These are phyloP conservation scores for Ophion obscuratus DNA, from an alignment of 2,888 invertebrate genomes.

Conservation along the genomic window DNA sequence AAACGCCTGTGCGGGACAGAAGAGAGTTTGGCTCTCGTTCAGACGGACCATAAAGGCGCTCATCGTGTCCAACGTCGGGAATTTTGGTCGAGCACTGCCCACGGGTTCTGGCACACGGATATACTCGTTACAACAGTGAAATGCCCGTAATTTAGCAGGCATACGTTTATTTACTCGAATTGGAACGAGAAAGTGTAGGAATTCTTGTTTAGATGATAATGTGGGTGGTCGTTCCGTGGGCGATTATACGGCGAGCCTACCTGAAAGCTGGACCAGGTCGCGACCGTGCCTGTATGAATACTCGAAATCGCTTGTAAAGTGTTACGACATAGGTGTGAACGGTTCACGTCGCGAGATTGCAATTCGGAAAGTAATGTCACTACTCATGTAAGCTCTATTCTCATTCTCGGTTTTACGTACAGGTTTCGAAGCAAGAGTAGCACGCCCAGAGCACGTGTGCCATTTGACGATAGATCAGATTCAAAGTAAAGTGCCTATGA, in stretches of 20 bases:
- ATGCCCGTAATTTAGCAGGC: neutral
- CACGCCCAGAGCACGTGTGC: neutral
- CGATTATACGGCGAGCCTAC: slow-evolving; percentile 79
- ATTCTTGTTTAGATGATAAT: neutral
- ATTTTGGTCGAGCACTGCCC: slow-evolving; percentile 87
- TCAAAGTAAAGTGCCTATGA: neutral
- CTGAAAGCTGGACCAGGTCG: slow-evolving; percentile 89
- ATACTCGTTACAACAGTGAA: slow-evolving; percentile 24
- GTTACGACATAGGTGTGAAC: slow-evolving; percentile 64
- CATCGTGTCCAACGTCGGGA: slow-evolving; percentile 83
- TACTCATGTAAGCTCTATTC: neutral
- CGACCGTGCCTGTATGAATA: slow-evolving; percentile 89
- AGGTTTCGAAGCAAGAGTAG: neutral
- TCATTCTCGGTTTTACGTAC: neutral
- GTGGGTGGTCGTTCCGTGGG: slow-evolving; percentile 13
- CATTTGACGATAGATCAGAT: neutral
- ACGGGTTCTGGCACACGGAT: slow-evolving; percentile 85
- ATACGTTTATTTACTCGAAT: neutral
- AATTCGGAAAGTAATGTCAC: neutral
- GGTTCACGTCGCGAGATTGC: neutral
- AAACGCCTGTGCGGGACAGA: slow-evolving; percentile 84
- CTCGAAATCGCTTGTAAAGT: slow-evolving; percentile 81
- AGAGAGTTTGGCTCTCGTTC: slow-evolving; percentile 77
- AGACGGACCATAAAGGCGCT: slow-evolving; percentile 66
- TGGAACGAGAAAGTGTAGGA: slow-evolving; percentile 1